Evolutionary conservation across 1,140 invertebrate species (phyloP), one percentile per base, ranked within the genome.

Genomic region (Drosophila albomicans): DNA sequence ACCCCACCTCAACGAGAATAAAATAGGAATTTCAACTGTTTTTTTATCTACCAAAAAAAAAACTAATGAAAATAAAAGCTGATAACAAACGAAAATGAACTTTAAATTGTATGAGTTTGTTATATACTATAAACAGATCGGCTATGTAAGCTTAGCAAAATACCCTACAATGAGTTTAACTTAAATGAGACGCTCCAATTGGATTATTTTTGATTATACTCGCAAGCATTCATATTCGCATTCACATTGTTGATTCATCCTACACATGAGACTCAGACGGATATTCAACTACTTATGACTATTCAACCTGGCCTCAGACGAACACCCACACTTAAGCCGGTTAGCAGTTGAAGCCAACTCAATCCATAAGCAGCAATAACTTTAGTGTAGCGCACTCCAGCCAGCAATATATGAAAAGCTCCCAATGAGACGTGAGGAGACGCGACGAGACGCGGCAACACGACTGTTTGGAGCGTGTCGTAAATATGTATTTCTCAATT

Each of bases 401-500:
- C 49, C 70, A 32, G n/a, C 35, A 46, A 76, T 71, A 77, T 71
- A 46, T 73, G 52, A 87, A 87, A 87, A 87, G 82, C 82, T 87
- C 63, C 32, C 78, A 70, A 48, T 8, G 6, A 32, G 32, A 32
- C 32, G 32, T 58, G 38, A 16, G 46, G 54, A 49, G 20, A 11
- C 20, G 7, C 2, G 45, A 48, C 13, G 52, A 46, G 15, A 41
- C 13, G 32, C 5, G 32, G 30, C 41, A n/a, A 48, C 45, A 16
- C 20, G 16, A 25, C 5, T 11, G 61, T 13, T 49, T 16, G 61
- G 80, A 79, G 80, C 72, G 72, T 82, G 79, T 79, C 80, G 81
- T 75, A 75, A 81, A 73, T 81, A 79, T 78, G 77, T 90, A 81
- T 75, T 86, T 75, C 82, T 86, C 82, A 70, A 63, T 52, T 67